Percentiles rank a stretch among this genome's conserved stretches.
Conservation (phyloP, 2,888 invertebrate genomes). For the Petrophora chlorosata region DNA sequence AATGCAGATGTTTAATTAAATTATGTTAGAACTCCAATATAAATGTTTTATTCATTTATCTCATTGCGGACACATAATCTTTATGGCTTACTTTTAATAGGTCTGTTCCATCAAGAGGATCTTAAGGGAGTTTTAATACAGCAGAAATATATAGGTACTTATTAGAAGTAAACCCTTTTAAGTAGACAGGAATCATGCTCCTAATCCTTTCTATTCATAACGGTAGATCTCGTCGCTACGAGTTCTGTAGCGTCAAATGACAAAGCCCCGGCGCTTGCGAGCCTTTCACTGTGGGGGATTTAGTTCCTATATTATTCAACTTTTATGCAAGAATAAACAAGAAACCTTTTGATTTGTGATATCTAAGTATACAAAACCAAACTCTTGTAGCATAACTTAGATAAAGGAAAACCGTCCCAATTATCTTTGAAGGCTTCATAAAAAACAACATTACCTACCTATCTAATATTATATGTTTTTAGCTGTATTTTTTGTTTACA, state of each 20-base stretch:
- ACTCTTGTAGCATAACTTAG: background rate
- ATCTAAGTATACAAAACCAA: background rate
- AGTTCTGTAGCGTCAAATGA: slow-evolving; percentile 64
- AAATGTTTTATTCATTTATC: background rate
- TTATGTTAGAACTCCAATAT: background rate
- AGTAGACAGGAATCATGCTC: too few species aligned
- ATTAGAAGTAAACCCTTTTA: too few species aligned
- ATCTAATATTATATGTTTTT: background rate
- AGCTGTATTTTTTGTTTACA: slow-evolving; percentile 1
- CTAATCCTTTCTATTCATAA: slow-evolving; percentile 46
- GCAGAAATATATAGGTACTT: too few species aligned
- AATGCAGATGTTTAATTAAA: slow-evolving; percentile 16
- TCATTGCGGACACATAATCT: background rate
- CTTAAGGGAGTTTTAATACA: too few species aligned
- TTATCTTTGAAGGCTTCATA: background rate
- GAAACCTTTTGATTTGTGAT: slow-evolving; percentile 2
- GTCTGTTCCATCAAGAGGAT: too few species aligned
- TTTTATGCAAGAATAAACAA: slow-evolving; percentile 7
- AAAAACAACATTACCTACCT: background rate
- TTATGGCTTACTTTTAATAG: too few species aligned
- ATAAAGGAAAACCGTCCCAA: background rate
- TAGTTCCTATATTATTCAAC: slow-evolving; percentile 14
- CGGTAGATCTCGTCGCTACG: slow-evolving; percentile 45
- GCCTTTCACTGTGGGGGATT: slow-evolving; percentile 37
- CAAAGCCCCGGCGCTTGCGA: slow-evolving; percentile 60